Evolutionary conservation across 2,113 vertebrate genomes (phyloP).

Genomic region (Myotis yumanensis): DNA sequence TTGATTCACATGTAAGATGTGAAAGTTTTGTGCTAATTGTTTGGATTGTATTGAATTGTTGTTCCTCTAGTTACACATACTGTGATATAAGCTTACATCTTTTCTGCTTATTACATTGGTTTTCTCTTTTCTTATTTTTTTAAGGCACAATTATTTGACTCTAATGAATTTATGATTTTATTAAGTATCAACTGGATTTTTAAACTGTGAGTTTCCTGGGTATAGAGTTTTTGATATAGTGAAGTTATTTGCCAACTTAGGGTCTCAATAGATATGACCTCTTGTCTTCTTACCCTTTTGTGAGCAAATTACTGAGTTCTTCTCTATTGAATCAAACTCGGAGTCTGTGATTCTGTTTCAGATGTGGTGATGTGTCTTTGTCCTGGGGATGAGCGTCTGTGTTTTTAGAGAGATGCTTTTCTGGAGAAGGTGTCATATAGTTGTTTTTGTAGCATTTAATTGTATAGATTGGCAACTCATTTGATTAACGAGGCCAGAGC

Average conservation of each 20-base stretch:
- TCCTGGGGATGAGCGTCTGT: constrained; percentile 32
- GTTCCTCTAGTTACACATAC: background rate
- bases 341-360: constrained; percentile 38
- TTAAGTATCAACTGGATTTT: constrained; percentile 42
- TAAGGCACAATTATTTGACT: background rate
- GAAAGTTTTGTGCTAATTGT: constrained; percentile 33
- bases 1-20: constrained; percentile 9
- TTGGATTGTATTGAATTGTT: constrained; percentile 48
- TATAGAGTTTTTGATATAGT: constrained; percentile 17
- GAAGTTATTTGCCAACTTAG: constrained; percentile 53
- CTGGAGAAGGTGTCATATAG: background rate
- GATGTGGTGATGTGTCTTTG: constrained; percentile 8
- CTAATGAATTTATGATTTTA: constrained; percentile 33
- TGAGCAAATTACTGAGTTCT: constrained; percentile 40
- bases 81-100: constrained; percentile 30
- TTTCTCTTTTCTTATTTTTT: constrained; percentile 11
- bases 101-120: constrained; percentile 38
- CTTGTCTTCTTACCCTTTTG: constrained; percentile 8
- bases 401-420: constrained; percentile 38
- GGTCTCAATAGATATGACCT: background rate
- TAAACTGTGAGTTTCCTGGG: constrained; percentile 41
- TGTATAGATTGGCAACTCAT: constrained; percentile 6
- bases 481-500: constrained; percentile 39
- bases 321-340: constrained; percentile 10
- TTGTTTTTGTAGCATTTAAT: constrained; percentile 36